Conservation (phyloP, 2,888 invertebrate genomes). For the Drosophila cracens region DNA sequence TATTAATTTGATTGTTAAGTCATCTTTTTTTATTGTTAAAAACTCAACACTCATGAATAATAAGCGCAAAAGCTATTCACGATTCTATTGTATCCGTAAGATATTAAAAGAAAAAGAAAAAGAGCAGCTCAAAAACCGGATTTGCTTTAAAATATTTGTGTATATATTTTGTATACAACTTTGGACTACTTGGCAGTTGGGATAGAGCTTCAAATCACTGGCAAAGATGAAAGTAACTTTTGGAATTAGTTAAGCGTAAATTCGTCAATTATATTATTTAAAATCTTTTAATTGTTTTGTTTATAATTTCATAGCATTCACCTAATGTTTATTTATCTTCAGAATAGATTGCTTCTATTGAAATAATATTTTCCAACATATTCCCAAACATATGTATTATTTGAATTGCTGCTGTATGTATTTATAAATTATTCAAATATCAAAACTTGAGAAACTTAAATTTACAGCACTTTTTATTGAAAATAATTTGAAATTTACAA, state of each 20-base stretch:
- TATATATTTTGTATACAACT: neutral
- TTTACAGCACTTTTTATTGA: neutral
- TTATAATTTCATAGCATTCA: neutral
- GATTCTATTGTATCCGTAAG: neutral
- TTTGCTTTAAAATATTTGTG: neutral
- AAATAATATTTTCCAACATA: neutral
- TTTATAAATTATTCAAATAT: neutral
- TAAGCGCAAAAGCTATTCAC: neutral
- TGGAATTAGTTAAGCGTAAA: neutral
- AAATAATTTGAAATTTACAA: neutral
- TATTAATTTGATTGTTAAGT: neutral
- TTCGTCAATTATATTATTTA: neutral
- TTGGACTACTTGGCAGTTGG: neutral
- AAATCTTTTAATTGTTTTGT: neutral
- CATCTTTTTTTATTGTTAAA: neutral
- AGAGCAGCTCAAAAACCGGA: neutral
- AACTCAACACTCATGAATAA: neutral
- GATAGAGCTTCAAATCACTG: neutral
- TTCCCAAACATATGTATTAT: neutral
- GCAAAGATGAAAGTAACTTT: neutral
- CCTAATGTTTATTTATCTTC: neutral
- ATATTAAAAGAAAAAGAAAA: neutral
- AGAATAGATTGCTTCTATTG: neutral
- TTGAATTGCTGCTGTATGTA: neutral
- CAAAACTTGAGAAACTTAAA: neutral